These are phyloP conservation scores for Barnardius zonarius DNA, from an alignment of 2,113 vertebrate species.

Conservation along the genomic window DNA sequence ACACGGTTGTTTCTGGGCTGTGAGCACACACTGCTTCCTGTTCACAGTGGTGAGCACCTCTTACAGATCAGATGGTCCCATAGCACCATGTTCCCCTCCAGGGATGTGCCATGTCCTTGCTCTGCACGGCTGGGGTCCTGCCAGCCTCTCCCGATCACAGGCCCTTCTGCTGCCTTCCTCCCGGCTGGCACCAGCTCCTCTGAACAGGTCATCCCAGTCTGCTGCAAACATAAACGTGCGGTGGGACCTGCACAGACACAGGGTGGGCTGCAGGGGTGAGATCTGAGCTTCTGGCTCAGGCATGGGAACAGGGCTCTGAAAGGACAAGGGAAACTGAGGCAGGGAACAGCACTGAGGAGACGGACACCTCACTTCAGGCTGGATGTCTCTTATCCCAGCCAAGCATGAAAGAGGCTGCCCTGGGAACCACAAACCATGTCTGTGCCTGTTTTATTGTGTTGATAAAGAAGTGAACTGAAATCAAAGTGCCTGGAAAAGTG, in stretches of 20 bases:
- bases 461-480: background rate
- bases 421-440: background rate
- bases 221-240: background rate
- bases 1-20: too few relatives aligned
- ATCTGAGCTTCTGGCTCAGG: background rate
- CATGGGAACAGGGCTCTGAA: background rate
- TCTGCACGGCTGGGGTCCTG: background rate
- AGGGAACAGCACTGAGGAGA: background rate
- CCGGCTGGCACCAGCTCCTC: background rate
- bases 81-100: background rate
- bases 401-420: background rate
- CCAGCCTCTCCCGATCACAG: background rate
- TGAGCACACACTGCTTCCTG: rapidly evolving
- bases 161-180: background rate
- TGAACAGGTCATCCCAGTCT: background rate
- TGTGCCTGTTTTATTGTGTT: background rate
- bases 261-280: background rate
- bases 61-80: background rate
- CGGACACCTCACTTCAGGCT: background rate
- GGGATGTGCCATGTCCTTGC: too few relatives aligned
- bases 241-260: background rate
- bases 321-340: background rate
- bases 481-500: background rate
- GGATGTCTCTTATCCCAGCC: background rate
- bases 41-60: too few relatives aligned